phyloP scores from a whole-genome alignment of 2,797 vertebrate genomes.

The Acanthurus leucopareius region DNA sequence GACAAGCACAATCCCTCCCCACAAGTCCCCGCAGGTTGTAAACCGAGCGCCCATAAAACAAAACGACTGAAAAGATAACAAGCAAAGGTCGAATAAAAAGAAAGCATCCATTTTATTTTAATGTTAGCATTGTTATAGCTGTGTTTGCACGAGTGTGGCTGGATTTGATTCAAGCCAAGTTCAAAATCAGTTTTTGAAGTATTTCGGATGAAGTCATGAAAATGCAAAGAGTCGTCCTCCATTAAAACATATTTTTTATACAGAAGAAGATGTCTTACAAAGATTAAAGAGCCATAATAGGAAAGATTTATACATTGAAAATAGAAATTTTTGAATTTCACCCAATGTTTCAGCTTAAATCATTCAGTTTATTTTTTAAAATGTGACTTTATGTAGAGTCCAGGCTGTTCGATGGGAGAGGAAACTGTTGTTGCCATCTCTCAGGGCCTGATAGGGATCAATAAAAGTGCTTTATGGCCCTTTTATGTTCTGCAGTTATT shows the following conservation, averaged over 20 bases:
- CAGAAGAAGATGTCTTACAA: too few species aligned
- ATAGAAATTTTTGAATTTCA: slow-evolving; percentile 1
- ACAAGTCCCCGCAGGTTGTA: slow-evolving; percentile 7
- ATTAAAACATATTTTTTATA: too few species aligned
- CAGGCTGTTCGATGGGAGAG: background rate
- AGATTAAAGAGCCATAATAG: slow-evolving; percentile 3
- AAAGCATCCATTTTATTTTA: background rate
- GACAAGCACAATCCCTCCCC: background rate
- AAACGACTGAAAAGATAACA: background rate
- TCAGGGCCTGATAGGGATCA: background rate
- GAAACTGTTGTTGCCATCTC: background rate
- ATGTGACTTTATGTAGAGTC: background rate
- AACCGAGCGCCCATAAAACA: slow-evolving; percentile 31
- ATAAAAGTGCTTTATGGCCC: background rate
- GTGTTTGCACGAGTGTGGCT: background rate
- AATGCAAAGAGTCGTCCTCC: too few species aligned
- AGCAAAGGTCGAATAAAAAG: background rate
- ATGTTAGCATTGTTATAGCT: background rate
- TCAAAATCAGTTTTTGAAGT: background rate
- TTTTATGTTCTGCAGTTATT: slow-evolving; percentile 8
- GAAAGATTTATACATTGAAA: background rate
- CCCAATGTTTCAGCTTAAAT: background rate
- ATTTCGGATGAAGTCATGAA: too few species aligned
- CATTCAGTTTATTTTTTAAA: background rate
- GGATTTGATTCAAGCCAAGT: too few species aligned